These are phyloP conservation scores for Sparidentex hasta DNA, from an alignment of 2,797 vertebrate species.

Conservation along the genomic window DNA sequence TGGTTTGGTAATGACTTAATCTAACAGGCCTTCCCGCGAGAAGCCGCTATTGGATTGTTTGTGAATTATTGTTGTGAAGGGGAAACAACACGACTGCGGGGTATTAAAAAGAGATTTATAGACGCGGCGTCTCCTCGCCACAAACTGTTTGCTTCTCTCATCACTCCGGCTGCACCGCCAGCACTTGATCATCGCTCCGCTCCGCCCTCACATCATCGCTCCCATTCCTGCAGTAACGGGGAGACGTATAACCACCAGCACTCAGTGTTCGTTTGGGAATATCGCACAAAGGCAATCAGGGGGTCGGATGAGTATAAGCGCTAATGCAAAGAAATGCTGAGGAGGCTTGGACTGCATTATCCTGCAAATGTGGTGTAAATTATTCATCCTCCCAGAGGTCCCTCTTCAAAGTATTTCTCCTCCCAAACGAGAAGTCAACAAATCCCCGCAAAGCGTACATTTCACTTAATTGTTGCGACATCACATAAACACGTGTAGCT, in stretches of 20 bases:
- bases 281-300: constrained; percentile 28
- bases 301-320: constrained; percentile 32
- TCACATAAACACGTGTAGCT: constrained; percentile 33
- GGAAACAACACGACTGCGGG: constrained; percentile 51
- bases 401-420: constrained; percentile 35
- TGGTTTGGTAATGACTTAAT: constrained; percentile 59
- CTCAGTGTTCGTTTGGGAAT: constrained; percentile 18
- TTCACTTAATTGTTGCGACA: constrained; percentile 36
- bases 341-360: constrained; percentile 51
- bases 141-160: constrained; percentile 68
- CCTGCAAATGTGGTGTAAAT: constrained; percentile 58
- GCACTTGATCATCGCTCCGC: constrained; percentile 56
- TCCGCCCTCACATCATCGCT: constrained; percentile 48
- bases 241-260: constrained; percentile 26
- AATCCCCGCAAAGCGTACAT: constrained; percentile 27
- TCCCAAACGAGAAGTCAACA: constrained; percentile 17
- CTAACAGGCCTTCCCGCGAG: constrained; percentile 46
- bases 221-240: constrained; percentile 48
- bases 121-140: constrained; percentile 29
- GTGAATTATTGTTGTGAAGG: constrained; percentile 57
- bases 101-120: constrained; percentile 77
- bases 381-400: constrained; percentile 55
- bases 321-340: constrained; percentile 60
- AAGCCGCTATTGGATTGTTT: constrained; percentile 56
- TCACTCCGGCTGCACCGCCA: constrained; percentile 32